These are phyloP conservation scores for Eulemur macaco DNA, from an alignment of 2,113 vertebrate species.

Conservation along the genomic window DNA sequence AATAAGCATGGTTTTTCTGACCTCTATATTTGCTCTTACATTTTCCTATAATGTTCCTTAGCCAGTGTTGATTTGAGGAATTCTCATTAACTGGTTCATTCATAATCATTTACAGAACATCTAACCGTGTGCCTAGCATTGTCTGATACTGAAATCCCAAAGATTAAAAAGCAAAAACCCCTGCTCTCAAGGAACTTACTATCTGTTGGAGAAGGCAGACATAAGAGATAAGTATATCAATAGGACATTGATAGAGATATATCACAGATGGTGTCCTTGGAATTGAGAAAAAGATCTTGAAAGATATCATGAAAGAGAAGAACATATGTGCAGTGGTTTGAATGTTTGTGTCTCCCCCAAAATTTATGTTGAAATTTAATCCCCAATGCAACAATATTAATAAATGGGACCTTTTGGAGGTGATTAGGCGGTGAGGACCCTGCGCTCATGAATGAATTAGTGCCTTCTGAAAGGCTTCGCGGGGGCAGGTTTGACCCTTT, in stretches of 20 bases:
- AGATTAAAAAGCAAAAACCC: neutral
- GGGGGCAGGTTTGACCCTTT: neutral
- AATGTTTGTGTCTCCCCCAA: neutral
- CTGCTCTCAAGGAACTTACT: neutral
- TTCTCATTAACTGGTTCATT: neutral
- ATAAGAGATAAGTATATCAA: neutral
- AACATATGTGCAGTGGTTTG: neutral
- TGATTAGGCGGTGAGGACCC: neutral
- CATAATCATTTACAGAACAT: neutral
- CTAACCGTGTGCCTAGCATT: neutral
- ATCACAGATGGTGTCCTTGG: neutral
- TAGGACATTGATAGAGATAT: neutral
- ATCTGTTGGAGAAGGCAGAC: neutral
- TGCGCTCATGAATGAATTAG: neutral
- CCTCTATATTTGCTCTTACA: neutral
- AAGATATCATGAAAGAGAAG: neutral
- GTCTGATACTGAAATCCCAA: neutral
- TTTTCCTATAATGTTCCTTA: neutral
- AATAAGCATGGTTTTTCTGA: neutral
- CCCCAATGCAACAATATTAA: neutral
- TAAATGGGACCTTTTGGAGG: neutral
- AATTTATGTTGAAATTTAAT: neutral
- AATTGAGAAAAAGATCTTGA: neutral
- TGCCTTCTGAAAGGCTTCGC: neutral
- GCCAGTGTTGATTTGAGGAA: neutral